Conservation (phyloP, 35 echinoderm and acorn worm species). For the Chiridota heheva region DNA sequence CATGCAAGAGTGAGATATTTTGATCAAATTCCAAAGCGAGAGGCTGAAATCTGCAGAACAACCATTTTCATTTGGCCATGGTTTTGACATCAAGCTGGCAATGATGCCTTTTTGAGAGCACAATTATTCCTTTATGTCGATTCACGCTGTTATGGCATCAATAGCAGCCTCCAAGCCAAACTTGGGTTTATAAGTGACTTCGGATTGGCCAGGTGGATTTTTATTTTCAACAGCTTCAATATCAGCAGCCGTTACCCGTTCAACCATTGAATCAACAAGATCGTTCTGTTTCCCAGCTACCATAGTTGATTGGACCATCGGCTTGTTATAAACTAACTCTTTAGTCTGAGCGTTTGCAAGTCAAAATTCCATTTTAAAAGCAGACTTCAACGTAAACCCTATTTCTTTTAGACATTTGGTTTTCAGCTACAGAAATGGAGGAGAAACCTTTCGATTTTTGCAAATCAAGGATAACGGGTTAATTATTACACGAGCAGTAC, state of each 20-base stretch:
- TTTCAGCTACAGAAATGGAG: conserved; percentile 34
- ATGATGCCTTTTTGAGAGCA: conserved; percentile 14
- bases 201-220: conserved; percentile 41
- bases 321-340: neutral
- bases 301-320: conserved; percentile 10
- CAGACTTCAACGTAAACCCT: conserved; percentile 33
- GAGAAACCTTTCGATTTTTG: neutral
- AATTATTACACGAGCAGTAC: conserved; percentile 48
- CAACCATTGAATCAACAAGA: conserved; percentile 35
- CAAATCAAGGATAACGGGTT: neutral
- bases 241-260: conserved; percentile 35
- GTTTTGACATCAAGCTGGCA: conserved; percentile 57
- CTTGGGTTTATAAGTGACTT: conserved; percentile 40
- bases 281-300: neutral
- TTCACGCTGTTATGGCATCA: conserved; percentile 32
- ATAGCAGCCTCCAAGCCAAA: conserved; percentile 66
- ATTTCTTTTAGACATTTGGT: conserved; percentile 30
- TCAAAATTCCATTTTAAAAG: conserved; percentile 56
- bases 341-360: conserved; percentile 29
- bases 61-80: neutral
- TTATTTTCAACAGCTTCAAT: conserved; percentile 43
- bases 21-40: conserved; percentile 51
- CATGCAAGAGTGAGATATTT: conserved; percentile 12
- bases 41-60: conserved; percentile 50
- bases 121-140: conserved; percentile 60